A percentile compares a stretch with the other conserved stretches of the same genome.
phyloP scores from a whole-genome alignment of 2,888 invertebrate genomes.

The Hirudinaria manillensis region DNA sequence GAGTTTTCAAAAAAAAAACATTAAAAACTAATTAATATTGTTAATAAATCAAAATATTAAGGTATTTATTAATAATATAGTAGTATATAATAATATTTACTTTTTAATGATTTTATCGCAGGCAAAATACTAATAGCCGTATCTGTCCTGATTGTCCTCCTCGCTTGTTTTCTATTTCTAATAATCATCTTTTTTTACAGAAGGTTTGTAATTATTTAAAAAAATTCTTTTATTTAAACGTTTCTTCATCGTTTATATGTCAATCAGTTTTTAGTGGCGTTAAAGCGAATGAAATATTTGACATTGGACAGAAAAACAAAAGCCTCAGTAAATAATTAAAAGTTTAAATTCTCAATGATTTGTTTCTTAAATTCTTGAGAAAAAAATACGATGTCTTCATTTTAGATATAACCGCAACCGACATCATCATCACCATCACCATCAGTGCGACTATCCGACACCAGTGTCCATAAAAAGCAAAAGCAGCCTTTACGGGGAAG shows the following conservation, averaged over 20 bases:
- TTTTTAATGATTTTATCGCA: neutral
- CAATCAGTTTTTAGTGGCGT: too few species aligned
- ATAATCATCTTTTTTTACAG: neutral
- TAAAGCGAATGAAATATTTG: too few species aligned
- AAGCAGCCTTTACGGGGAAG: conserved; percentile 9
- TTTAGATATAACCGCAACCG: conserved; percentile 9
- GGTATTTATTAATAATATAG: too few species aligned
- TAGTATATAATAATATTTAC: too few species aligned
- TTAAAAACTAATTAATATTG: too few species aligned
- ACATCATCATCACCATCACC: conserved; percentile 25
- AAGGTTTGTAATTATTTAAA: neutral
- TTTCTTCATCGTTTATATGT: neutral
- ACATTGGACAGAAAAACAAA: too few species aligned
- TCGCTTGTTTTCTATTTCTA: conserved; percentile 4
- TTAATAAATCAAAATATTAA: too few species aligned
- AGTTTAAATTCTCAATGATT: too few species aligned
- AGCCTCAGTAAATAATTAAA: too few species aligned
- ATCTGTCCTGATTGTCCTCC: neutral
- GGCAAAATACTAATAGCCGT: neutral
- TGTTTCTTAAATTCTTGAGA: too few species aligned
- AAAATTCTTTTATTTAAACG: neutral
- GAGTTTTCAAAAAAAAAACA: too few species aligned
- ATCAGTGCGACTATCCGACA: conserved; percentile 26
- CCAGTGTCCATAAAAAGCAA: conserved; percentile 23
- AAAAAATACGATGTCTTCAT: too few species aligned